Conservation (phyloP, 2,797 vertebrate genomes). For the Falco columbarius region DNA sequence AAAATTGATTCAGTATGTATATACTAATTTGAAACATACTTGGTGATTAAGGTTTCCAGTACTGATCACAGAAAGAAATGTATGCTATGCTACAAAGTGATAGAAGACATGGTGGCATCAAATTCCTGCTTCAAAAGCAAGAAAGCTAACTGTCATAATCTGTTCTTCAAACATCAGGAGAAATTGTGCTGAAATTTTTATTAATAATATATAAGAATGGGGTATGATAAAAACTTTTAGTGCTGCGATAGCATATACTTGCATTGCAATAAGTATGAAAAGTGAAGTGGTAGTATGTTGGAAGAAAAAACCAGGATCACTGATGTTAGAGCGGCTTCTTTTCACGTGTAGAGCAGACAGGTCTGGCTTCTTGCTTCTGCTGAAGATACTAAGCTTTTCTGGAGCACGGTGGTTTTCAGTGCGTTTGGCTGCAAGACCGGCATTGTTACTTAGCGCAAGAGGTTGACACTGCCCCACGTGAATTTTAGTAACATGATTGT, state of each 20-base stretch:
- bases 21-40: neutral
- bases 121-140: neutral
- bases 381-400: neutral
- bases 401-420: neutral
- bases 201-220: neutral
- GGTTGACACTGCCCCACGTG: rapidly evolving
- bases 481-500: neutral
- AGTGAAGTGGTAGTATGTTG: rapidly evolving
- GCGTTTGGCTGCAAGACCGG: neutral
- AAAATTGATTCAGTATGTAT: rapidly evolving
- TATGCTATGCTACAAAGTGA: rapidly evolving
- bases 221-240: neutral
- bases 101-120: neutral
- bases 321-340: neutral
- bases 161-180: neutral
- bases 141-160: neutral
- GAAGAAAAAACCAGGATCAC: rapidly evolving
- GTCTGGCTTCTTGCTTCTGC: neutral
- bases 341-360: rapidly evolving
- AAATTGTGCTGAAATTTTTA: neutral
- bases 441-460: neutral
- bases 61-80: no score
- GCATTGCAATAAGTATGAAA: neutral
- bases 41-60: neutral
- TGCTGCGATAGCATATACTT: neutral